Conservation (phyloP, 2,888 invertebrate genomes). For the Melikaiella ostensackeni region DNA sequence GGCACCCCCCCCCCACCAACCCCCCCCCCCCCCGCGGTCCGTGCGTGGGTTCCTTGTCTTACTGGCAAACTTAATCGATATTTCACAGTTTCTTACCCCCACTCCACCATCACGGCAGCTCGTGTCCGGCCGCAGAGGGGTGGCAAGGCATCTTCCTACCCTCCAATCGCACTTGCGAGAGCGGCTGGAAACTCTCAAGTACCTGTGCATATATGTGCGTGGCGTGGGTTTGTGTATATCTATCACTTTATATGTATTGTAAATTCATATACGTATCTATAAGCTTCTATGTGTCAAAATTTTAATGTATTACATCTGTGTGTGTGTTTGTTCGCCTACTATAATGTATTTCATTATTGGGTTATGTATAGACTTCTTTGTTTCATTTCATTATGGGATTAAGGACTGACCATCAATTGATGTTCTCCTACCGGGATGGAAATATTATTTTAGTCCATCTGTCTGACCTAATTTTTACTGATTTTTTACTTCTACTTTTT, state of each 20-base stretch:
- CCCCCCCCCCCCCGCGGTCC: too few relatives aligned
- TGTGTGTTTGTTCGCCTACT: neutral
- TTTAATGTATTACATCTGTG: too few relatives aligned
- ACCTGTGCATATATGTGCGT: slow-evolving; percentile 50
- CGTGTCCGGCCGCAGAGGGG: slow-evolving; percentile 71
- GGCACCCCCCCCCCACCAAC: slow-evolving; percentile 62
- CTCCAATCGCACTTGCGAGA: slow-evolving; percentile 69
- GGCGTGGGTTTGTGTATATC: slow-evolving; percentile 45
- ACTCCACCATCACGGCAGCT: slow-evolving; percentile 61
- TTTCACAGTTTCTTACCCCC: slow-evolving; percentile 78
- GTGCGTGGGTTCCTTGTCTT: slow-evolving; percentile 78
- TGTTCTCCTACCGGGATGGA: too few relatives aligned
- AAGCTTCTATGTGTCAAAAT: neutral
- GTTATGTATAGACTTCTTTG: too few relatives aligned
- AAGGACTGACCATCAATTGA: too few relatives aligned
- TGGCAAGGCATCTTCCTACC: slow-evolving; percentile 69
- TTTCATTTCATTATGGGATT: too few relatives aligned
- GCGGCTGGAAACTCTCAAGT: slow-evolving; percentile 54
- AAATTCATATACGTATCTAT: slow-evolving; percentile 39
- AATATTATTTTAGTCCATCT: too few relatives aligned
- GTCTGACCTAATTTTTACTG: too few relatives aligned
- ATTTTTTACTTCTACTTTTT: too few relatives aligned
- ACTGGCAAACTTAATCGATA: slow-evolving; percentile 78
- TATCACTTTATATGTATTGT: slow-evolving; percentile 28
- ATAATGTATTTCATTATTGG: too few relatives aligned